Base-by-base conservation (phyloP, 2,113 vertebrate genomes). In the Falco punctatus region DNA sequence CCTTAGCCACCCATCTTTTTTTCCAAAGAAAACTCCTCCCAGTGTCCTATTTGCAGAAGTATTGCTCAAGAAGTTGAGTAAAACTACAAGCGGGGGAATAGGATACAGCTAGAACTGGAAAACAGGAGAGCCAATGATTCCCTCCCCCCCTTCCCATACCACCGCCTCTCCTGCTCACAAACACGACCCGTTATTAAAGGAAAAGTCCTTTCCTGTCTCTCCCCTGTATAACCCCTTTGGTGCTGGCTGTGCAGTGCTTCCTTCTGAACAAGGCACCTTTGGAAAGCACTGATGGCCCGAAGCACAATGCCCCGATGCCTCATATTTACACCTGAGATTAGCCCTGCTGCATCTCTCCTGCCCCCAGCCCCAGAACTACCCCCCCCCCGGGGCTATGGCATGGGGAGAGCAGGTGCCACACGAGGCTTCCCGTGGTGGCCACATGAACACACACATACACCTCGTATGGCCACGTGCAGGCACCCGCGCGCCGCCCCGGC, bases 321-420 rank as follows among this genome's bases (percentile, higher is more conserved):
- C 80, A 1, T 30, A 46, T 93, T 90, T 75, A 97, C 86, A 86
- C 97, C 97, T 96, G 95, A 96, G 96, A 96, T 95, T 8, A 94
- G 57, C 55, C 70, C 86, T 73, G 32, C 55, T 32, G 30, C 88
- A 44, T 9, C 15, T 11, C 67, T 11, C 82, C 81, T 65, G 71
- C 52, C 83, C 72, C n/a, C 74, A 40, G 84, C 80, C 88, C 89
- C 86, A 32, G 14, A 35, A 30, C 21, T 11, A 17, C 14, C 66
- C 64, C 58, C 9, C 38, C 11, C 24, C 30, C 0, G 9, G 81
- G 84, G 90, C 14, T 32, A 2, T n/a, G 3, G 81, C 71, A 0
- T 0, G 28, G 86, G 82, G 28, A 42, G 32, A 13, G 66, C 44
- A 24, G 19, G 23, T 9, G 14, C 73, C 66, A 11, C 70, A 3